Evolutionary conservation across 2,888 invertebrate species (phyloP), one percentile per base, ranked within the genome.

Genomic region (Drosophila gaucha): DNA sequence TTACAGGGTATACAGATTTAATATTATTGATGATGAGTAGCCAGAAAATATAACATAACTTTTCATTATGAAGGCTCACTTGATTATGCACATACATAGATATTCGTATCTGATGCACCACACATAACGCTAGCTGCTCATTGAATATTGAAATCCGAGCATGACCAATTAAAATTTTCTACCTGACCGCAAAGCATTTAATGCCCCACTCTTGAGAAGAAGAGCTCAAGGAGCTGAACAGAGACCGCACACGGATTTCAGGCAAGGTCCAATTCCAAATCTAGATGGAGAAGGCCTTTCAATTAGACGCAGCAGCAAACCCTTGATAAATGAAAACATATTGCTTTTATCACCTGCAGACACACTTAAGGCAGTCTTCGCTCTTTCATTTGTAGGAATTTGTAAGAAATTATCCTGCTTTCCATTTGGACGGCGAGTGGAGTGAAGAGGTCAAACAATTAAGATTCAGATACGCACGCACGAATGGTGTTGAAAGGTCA

Each of bases 91-190:
- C 44, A 73, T 47, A 24, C 22, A 56, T 39, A 54, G 24, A 16
- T 26, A 18, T n/a, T n/a, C n/a, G n/a, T n/a, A n/a, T n/a, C n/a
- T n/a, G n/a, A n/a, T n/a, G n/a, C n/a, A 14, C 47, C 44, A 31
- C 44, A 50, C 49, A 31, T 43, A 28, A 12, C 9, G 16, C 35
- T 24, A 28, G 26, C 28, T 28, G 24, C 26, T 24, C 18, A 46
- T 47, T 55, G 58, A 63, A 75, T 66, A 55, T 47, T 52, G 43
- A 68, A 79, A 59, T 67, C 51, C 49, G 43, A 67, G 58, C 78
- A 71, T 78, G 74, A 78, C 83, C 83, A 78, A 82, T 76, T 82
- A 54, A 62, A 70, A 78, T 73, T 62, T 73, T 82, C 76, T 70
- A 83, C 79, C 83, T 80, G 82, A 67, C 69, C 82, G 44, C 68